Conservation (phyloP, 2,888 invertebrate genomes). For the Oligia strigilis region DNA sequence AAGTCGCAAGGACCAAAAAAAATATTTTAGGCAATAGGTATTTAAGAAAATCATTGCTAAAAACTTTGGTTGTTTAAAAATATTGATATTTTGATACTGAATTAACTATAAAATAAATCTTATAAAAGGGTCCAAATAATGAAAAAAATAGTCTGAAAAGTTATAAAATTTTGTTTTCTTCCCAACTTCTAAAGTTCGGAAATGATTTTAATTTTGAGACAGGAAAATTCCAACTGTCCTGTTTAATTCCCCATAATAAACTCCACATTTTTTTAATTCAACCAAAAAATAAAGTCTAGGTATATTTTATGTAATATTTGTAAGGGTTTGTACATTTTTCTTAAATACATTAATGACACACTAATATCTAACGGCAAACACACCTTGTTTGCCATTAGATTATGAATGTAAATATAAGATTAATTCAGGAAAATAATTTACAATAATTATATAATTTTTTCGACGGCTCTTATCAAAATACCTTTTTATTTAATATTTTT, state of each 20-base stretch:
- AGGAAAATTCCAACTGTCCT: background rate
- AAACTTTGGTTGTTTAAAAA: background rate
- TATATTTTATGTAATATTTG: background rate
- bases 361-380: no score
- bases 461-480: background rate
- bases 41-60: constrained; percentile 7
- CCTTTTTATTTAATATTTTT: background rate
- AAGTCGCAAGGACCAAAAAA: constrained; percentile 50
- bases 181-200: background rate
- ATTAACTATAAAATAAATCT: background rate
- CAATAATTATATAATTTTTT: background rate
- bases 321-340: background rate
- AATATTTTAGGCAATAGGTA: constrained; percentile 18
- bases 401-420: constrained; percentile 16
- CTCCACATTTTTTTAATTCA: background rate
- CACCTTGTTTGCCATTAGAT: background rate
- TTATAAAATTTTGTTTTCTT: background rate
- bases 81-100: constrained; percentile 7
- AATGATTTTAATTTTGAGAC: background rate
- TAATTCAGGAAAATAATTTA: background rate
- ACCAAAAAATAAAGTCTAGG: background rate
- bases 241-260: background rate
- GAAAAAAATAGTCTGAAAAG: background rate
- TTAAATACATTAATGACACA: background rate
- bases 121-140: background rate